These are phyloP conservation scores for Notolabrus celidotus DNA, from an alignment of 2,797 vertebrate species.

Conservation along the genomic window DNA sequence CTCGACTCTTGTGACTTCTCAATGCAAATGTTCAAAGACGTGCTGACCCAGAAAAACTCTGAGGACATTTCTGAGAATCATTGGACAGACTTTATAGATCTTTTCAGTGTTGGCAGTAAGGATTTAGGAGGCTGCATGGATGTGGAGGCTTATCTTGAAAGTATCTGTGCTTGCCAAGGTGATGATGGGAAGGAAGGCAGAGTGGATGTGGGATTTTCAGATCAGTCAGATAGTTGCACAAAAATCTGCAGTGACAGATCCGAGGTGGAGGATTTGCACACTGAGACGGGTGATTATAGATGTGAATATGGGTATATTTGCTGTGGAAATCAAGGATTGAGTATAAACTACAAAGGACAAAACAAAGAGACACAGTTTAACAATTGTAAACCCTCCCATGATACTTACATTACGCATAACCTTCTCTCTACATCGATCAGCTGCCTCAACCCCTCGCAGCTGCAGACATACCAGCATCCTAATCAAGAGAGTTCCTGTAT, in stretches of 20 bases:
- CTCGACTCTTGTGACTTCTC: conserved; percentile 80
- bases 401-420: conserved; percentile 13
- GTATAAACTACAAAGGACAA: conserved; percentile 9
- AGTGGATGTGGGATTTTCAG: conserved; percentile 30
- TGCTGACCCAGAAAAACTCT: conserved; percentile 54
- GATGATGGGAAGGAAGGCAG: conserved; percentile 40
- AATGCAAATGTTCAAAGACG: conserved; percentile 68
- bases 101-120: conserved; percentile 49
- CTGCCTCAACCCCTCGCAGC: conserved; percentile 27
- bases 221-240: conserved; percentile 31
- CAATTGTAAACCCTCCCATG: conserved; percentile 13
- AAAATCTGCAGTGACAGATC: conserved; percentile 1
- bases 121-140: conserved; percentile 54
- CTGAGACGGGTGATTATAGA: conserved; percentile 15
- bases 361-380: conserved; percentile 28
- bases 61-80: conserved; percentile 59
- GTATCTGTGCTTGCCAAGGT: conserved; percentile 52
- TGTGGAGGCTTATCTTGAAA: conserved; percentile 65
- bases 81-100: conserved; percentile 73
- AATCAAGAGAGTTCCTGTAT: conserved; percentile 42
- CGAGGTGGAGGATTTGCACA: conserved; percentile 23
- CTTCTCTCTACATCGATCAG: conserved; percentile 23
- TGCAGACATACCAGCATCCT: conserved; percentile 30
- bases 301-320: conserved; percentile 31
- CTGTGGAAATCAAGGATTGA: conserved; percentile 32